Conservation (phyloP, 1,140 invertebrate genomes). For the Drosophila melanogaster region Release_6_plus_ISO1_MT NT_037436.4:6465501-6466000, state of each 20-base stretch:
- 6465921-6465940: constrained; percentile 20
- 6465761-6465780: constrained; percentile 75
- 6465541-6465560: constrained; percentile 51
- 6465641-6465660: constrained; percentile 47
- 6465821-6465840: constrained; percentile 44
- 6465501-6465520: constrained; percentile 33
- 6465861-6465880: constrained; percentile 76
- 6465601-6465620: constrained; percentile 50
- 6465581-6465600: constrained; percentile 65
- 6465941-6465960: constrained; percentile 44
- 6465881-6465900: constrained; percentile 81
- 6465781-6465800: constrained; percentile 72
- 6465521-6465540: constrained; percentile 42
- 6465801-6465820: constrained; percentile 71
- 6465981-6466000: constrained; percentile 65
- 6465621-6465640: constrained; percentile 28
- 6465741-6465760: constrained; percentile 67
- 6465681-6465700: constrained; percentile 60
- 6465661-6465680: constrained; percentile 72
- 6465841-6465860: constrained; percentile 11
- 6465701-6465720: constrained; percentile 19
- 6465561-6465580: constrained; percentile 59
- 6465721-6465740: constrained; percentile 16
- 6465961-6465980: constrained; percentile 42
- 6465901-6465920: constrained; percentile 70